Conservation (phyloP, 1,140 invertebrate genomes). For the Nomia melanderi region DNA sequence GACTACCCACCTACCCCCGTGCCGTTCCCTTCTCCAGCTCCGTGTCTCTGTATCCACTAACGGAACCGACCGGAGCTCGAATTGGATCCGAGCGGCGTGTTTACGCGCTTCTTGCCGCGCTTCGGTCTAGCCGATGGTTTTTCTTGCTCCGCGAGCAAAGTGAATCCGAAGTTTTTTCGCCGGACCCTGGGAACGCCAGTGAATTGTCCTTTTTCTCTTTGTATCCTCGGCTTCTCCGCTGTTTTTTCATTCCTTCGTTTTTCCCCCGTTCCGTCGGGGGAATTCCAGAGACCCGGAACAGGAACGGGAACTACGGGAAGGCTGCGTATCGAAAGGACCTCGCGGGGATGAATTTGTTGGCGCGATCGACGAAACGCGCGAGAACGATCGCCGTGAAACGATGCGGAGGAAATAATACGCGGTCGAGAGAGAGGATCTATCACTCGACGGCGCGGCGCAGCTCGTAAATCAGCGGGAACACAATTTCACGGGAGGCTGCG, state of each 20-base stretch:
- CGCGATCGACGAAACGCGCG: constrained; percentile 11
- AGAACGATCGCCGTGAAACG: constrained; percentile 18
- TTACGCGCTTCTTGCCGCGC: constrained; percentile 34
- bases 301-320: background rate
- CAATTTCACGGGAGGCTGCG: constrained; percentile 57
- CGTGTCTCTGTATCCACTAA: background rate
- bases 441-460: background rate
- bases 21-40: background rate
- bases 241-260: background rate
- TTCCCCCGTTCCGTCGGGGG: background rate
- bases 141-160: constrained; percentile 25
- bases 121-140: constrained; percentile 5
- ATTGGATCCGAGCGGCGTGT: constrained; percentile 38
- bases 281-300: background rate
- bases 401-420: constrained; percentile 28
- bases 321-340: background rate
- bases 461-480: constrained; percentile 54
- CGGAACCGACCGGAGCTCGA: background rate
- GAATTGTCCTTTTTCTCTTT: background rate
- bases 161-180: constrained; percentile 27
- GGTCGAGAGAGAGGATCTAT: constrained; percentile 12
- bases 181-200: background rate
- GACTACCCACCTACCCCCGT: background rate
- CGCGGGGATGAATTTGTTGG: background rate
- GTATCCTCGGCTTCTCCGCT: background rate